Conservation (phyloP, 2,888 invertebrate genomes). For the Caenorhabditis sp. region DNA sequence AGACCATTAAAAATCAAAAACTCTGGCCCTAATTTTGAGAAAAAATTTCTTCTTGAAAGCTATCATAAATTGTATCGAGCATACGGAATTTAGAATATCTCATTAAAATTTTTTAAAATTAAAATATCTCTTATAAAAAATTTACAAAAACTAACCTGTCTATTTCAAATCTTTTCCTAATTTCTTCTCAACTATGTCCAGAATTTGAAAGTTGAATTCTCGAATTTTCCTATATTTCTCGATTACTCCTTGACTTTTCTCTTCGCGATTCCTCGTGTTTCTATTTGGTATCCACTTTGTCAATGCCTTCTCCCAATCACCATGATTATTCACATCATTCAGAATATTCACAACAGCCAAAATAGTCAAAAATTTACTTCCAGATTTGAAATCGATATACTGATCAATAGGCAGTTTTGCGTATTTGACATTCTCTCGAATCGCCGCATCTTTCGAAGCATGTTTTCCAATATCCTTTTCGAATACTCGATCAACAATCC, state of each 20-base stretch:
- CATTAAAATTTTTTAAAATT: no score
- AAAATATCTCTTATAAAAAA: neutral
- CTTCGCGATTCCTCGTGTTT: constrained; percentile 44
- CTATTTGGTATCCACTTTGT: constrained; percentile 57
- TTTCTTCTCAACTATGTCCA: constrained; percentile 27
- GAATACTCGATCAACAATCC: constrained; percentile 66
- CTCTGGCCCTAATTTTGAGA: no score
- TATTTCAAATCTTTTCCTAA: constrained; percentile 14
- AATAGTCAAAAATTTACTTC: constrained; percentile 61
- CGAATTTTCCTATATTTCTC: constrained; percentile 34
- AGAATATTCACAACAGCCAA: constrained; percentile 60
- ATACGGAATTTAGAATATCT: no score
- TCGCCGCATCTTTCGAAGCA: constrained; percentile 60
- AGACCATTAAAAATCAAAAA: no score
- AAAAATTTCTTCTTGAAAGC: no score
- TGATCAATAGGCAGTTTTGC: constrained; percentile 34
- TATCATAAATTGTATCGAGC: no score
- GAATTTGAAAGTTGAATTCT: constrained; percentile 49
- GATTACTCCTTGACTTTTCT: constrained; percentile 50
- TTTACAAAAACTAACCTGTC: neutral
- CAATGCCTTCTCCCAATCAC: constrained; percentile 58
- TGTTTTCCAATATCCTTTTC: constrained; percentile 56
- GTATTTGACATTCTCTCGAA: constrained; percentile 49
- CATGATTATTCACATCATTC: constrained; percentile 54
- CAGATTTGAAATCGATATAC: constrained; percentile 52